Percentiles rank a stretch among this genome's conserved stretches.
These are phyloP conservation scores for Thaumetopoea pityocampa DNA, from an alignment of 1,140 invertebrate genomes.

Conservation along the genomic window DNA sequence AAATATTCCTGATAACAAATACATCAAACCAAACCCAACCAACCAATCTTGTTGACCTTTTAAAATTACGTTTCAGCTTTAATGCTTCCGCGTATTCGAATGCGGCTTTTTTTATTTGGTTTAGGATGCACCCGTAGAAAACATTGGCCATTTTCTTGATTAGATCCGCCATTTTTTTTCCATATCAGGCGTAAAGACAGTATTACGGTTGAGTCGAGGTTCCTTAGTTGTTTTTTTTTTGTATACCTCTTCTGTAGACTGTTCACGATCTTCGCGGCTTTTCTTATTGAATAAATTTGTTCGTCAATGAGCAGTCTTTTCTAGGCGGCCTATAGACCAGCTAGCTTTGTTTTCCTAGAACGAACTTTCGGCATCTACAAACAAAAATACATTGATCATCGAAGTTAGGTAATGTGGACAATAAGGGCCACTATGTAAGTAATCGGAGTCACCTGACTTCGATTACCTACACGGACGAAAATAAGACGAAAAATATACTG, in stretches of 20 bases:
- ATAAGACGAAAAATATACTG: constrained; percentile 13
- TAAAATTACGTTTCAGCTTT: background rate
- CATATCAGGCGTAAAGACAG: constrained; percentile 10
- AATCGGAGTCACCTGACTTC: constrained; percentile 19
- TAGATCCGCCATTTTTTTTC: constrained; percentile 10
- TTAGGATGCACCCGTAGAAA: constrained; percentile 1
- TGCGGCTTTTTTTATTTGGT: background rate
- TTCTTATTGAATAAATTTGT: constrained; percentile 9
- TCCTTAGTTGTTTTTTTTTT: constrained; percentile 7
- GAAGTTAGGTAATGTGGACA: constrained; percentile 18
- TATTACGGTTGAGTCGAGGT: constrained; percentile 9
- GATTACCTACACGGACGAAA: constrained; percentile 13
- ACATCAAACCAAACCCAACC: constrained; percentile 14
- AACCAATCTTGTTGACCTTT: constrained; percentile 4
- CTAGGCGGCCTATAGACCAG: constrained; percentile 10
- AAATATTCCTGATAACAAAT: constrained; percentile 12
- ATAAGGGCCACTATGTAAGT: constrained; percentile 23
- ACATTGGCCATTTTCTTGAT: constrained; percentile 13
- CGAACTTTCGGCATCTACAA: constrained; percentile 19
- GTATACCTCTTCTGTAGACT: constrained; percentile 12
- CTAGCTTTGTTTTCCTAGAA: constrained; percentile 11
- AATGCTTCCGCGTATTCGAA: background rate
- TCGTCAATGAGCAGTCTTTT: constrained; percentile 11
- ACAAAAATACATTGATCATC: constrained; percentile 14
- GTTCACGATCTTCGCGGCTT: constrained; percentile 11